Base-by-base conservation (phyloP, 2,113 vertebrate species). In the Nothocercus julius region DNA sequence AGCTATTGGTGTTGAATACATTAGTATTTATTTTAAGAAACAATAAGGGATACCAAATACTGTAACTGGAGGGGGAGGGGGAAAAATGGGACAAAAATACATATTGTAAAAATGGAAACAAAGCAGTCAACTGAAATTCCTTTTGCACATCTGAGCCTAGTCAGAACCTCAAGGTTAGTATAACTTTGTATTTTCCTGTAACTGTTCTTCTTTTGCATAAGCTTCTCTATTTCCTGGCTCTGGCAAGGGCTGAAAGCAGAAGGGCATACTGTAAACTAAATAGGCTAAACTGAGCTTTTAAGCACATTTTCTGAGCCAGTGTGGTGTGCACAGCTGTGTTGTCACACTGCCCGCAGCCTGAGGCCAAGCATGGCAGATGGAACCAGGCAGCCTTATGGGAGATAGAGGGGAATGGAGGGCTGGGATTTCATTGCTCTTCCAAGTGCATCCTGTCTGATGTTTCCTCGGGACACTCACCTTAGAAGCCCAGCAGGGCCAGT, bases 1-100 rank as follows among this genome's bases (percentile, higher is more conserved):
- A 85, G 75, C 69, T 70, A 69, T 34, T 82, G 75, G 78, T 94
- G 54, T 92, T 94, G 77, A 95, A 90, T 93, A 93, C 82, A 70
- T 96, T 47, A 90, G 49, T 95, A 74, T 84, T 89, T 94, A 87
- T 93, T 89, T 95, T 87, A 88, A 81, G 91, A 89, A 92, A 68
- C 67, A 86, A 89, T 45, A n/a, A 90, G 32, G 24, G 88, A 90
- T 89, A 89, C 53, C n/a, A 89, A 86, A 74, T 38, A 49, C 30
- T 85, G 69, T 59, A 27, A 59, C 0, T 0, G 15, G 24, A 14
- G 5, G 28, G 28, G 18, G 38, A 38, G 28, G 28, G 15, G 38
- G 42, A 42, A 11, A 18, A 58, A 10, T 11, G 66, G 68, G 54
- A 78, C 15, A 59, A 28, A 92, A 87, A 76, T 49, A 51, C 21